Evolutionary conservation across 2,888 invertebrate genomes (phyloP), one percentile per base, ranked within the genome.

Genomic region (Dyspetes luteomarginatus): DNA sequence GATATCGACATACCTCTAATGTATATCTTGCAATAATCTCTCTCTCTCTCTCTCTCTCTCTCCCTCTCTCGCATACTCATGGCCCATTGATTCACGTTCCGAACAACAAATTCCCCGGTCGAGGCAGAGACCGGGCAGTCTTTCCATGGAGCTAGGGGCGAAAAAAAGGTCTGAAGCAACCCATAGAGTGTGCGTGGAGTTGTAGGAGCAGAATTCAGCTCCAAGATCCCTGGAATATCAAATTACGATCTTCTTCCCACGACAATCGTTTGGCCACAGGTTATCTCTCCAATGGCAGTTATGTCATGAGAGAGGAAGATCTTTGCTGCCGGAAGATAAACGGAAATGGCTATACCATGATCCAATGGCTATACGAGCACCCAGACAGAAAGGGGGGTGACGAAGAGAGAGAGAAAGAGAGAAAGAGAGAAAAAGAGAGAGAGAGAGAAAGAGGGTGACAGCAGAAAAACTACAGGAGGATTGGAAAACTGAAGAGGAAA

Each of bases 221-320:
- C 19, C 62, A 19, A 19, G 26, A 52, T 7, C 22, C 15, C 28
- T 7, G 52, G 17, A 55, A 67, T 65, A 68, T 78, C 78, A 58
- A 78, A 78, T 74, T 74, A 74, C 74, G 69, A 55, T 52, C 50
- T 74, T 78, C 69, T 78, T 81, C 68, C 58, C 65, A 17, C 41
- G 71, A 71, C 50, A 81, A 74, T 65, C 36, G 55, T 74, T 52
- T 30, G 45, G 50, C 30, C 28, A n/a, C n/a, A 45, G 45, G 69
- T 81, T 78, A 81, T 81, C 69, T 65, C 58, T 52, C 65, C 19
- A 71, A 69, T 26, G 74, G 50, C 60, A 69, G 56, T 74, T 45
- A 52, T 41, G 45, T 65, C 60, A 4, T n/a, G 48, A 43, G 64
- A 12, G 36, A 36, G 36, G 12, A 36, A 36, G 36, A 7, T n/a